Evolutionary conservation across 2,797 vertebrate genomes (phyloP).

Genomic region (Acrossocheilus wenchowensis): DNA sequence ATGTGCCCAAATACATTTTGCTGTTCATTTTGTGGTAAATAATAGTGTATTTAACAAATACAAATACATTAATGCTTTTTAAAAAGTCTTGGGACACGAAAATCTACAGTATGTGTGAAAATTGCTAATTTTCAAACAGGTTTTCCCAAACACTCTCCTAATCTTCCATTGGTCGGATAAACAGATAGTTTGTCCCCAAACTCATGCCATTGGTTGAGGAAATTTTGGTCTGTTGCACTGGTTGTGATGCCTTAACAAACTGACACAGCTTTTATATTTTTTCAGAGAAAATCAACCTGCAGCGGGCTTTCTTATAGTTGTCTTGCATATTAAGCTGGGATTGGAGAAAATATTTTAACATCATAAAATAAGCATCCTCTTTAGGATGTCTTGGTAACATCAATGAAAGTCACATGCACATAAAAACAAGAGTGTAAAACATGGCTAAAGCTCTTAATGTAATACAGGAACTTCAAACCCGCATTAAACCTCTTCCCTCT

Average conservation of each 20-base stretch:
- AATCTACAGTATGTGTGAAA: background rate
- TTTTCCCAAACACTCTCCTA: background rate
- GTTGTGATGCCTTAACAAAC: background rate
- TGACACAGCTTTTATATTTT: background rate
- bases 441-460: background rate
- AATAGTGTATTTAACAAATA: background rate
- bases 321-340: background rate
- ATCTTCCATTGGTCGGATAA: background rate
- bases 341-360: background rate
- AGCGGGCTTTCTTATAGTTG: background rate
- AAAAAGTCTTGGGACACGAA: background rate
- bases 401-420: background rate
- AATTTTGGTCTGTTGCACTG: background rate
- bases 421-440: background rate
- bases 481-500: constrained; percentile 21
- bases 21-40: background rate
- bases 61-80: background rate
- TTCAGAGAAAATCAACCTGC: background rate
- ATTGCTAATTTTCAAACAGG: background rate
- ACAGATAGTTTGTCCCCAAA: background rate
- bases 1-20: background rate
- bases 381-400: background rate
- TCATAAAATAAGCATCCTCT: background rate
- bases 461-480: background rate
- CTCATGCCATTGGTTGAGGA: background rate